Evolutionary conservation across 2,797 vertebrate genomes (phyloP), one percentile per base, ranked within the genome.

Genomic region (Phrynocephalus guinanensis): DNA sequence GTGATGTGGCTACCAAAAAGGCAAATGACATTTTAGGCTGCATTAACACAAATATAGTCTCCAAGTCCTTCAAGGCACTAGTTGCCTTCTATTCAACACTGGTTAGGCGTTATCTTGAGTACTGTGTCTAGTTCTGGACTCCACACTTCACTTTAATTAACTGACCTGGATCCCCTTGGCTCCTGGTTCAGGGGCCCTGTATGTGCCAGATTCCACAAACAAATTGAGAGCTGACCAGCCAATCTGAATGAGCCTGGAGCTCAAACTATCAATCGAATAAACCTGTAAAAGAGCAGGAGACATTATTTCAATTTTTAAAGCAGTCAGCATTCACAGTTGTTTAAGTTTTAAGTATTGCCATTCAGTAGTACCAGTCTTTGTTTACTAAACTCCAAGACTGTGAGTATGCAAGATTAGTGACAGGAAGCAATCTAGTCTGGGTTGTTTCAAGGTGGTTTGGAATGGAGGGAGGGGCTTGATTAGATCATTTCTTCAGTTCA

Each of bases 191-290:
- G 93, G 94, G 16, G 71, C 85, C n/a, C 5, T 90, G 33, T 89
- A 22, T 66, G 83, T 91, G n/a, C 92, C 92, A 72, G 88, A 92
- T 86, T 93, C 89, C 66, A 95, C 93, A 92, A 94, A 94, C 30
- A 94, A 80, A 75, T 90, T 90, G 26, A 95, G 92, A 50, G 91
- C 91, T n/a, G 93, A 90, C 94, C 94, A 94, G 71, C 94, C 94
- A 72, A 94, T 89, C 56, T 94, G 85, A 3, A 87, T 76, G 82
- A 92, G 70, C 33, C n/a, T 83, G 52, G 79, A 83, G 22, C 75
- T 87, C 81, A 92, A 93, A 22, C 86, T 75, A 50, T 91, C 91
- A 11, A 92, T 79, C 63, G 92, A 87, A 66, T 93, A 94, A 77
- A 94, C 83, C 92, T 94, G 79, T 6, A 66, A 72, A 75, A 20